These are phyloP conservation scores for Pyrocephalus nanus DNA, from an alignment of 2,797 vertebrate species.

Conservation along the genomic window DNA sequence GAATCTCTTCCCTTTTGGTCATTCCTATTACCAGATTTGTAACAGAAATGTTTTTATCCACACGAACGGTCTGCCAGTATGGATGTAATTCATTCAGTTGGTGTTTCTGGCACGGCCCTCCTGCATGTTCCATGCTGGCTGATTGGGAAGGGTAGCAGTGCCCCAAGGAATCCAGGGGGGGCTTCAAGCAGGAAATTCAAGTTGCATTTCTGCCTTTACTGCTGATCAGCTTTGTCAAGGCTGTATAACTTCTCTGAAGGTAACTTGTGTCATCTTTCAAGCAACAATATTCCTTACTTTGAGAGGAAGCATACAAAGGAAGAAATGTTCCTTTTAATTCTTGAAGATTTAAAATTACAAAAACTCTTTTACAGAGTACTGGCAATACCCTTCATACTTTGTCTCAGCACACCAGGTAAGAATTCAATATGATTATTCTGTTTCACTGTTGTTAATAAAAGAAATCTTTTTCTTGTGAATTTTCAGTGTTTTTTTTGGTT, in stretches of 20 bases:
- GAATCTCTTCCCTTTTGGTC: neutral
- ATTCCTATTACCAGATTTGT: neutral
- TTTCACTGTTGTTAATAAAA: neutral
- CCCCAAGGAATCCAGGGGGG: neutral
- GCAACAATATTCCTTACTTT: neutral
- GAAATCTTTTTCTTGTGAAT: neutral
- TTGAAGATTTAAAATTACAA: neutral
- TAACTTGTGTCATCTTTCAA: neutral
- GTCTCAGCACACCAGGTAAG: conserved; percentile 86
- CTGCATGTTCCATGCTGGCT: neutral
- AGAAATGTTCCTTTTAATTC: neutral
- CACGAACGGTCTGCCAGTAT: neutral
- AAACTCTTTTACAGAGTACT: conserved; percentile 75
- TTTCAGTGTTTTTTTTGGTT: neutral
- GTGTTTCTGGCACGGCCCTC: neutral
- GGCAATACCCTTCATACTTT: conserved; percentile 81
- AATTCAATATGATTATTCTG: neutral
- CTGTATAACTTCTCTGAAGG: neutral
- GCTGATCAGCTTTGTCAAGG: neutral
- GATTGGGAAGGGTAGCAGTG: neutral
- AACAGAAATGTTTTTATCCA: neutral
- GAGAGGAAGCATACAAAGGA: neutral
- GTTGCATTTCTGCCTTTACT: neutral
- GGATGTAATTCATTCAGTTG: neutral
- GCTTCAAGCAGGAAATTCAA: neutral